phyloP scores from a whole-genome alignment of 2,113 vertebrate genomes.

The Paramisgurnus dabryanus region DNA sequence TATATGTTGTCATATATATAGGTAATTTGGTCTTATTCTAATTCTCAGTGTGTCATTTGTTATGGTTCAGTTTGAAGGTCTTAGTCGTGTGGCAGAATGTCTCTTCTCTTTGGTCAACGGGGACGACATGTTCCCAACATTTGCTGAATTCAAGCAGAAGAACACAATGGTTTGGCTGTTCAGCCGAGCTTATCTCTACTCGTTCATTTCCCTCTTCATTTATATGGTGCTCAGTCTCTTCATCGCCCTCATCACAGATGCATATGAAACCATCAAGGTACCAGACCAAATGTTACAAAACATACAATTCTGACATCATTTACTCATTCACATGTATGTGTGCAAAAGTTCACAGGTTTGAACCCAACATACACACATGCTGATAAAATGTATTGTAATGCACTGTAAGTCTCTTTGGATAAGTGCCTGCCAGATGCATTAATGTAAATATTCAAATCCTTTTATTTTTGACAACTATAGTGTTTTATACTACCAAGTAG shows the following conservation, averaged over 20 bases:
- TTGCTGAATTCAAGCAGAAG: slow-evolving; percentile 90
- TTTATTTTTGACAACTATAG: too few species aligned
- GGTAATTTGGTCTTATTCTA: too few species aligned
- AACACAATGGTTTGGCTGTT: slow-evolving; percentile 92
- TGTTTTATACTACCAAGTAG: too few species aligned
- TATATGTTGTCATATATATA: background rate
- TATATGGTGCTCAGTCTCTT: slow-evolving; percentile 99
- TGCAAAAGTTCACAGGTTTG: too few species aligned
- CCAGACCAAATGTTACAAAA: background rate
- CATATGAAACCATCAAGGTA: slow-evolving; percentile 98
- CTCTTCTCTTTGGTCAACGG: slow-evolving; percentile 95
- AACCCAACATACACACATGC: too few species aligned
- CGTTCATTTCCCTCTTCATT: slow-evolving; percentile 97
- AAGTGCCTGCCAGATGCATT: too few species aligned
- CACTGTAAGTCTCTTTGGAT: too few species aligned
- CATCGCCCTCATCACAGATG: slow-evolving; percentile 95
- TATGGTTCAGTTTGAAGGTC: slow-evolving; percentile 85
- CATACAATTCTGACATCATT: too few species aligned
- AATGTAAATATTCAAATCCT: too few species aligned
- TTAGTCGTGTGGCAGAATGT: slow-evolving; percentile 92
- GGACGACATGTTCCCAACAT: slow-evolving; percentile 99
- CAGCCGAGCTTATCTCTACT: slow-evolving; percentile 91
- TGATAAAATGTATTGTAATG: too few species aligned
- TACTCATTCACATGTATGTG: too few species aligned
- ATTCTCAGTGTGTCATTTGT: background rate